phyloP scores from a whole-genome alignment of 2,113 vertebrate species.

The Psittacara wagleri region DNA sequence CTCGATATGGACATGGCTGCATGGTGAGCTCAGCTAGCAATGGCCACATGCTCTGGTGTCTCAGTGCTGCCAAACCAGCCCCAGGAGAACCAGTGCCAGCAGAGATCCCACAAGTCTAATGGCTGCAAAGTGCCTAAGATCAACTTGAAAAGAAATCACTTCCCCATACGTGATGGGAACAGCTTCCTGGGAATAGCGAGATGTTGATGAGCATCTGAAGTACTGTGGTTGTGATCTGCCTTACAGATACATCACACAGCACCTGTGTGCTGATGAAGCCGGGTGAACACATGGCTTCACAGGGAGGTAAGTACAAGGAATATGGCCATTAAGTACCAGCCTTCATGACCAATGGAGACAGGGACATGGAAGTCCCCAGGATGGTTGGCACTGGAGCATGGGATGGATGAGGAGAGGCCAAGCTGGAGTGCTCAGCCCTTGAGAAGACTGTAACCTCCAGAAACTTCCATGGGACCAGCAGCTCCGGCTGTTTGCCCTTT shows the following conservation, averaged over 20 bases:
- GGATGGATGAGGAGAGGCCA: neutral
- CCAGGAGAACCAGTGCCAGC: neutral
- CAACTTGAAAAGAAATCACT: neutral
- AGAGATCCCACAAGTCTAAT: neutral
- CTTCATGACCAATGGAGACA: neutral
- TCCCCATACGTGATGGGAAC: neutral
- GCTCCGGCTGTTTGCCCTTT: neutral
- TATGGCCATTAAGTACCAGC: neutral
- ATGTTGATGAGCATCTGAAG: accelerated
- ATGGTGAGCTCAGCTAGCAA: neutral
- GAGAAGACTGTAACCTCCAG: neutral
- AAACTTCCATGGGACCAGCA: neutral
- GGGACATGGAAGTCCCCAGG: neutral
- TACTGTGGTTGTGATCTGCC: neutral
- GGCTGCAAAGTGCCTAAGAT: neutral
- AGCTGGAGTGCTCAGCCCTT: neutral
- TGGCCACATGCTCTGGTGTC: neutral
- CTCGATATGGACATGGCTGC: neutral
- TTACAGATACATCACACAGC: neutral
- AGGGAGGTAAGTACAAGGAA: neutral
- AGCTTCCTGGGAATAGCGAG: neutral
- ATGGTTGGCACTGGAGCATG: neutral
- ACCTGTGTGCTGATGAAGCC: accelerated
- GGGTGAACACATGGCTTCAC: accelerated
- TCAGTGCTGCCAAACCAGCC: neutral